Conservation (phyloP, 35 echinoderm and acorn worm genomes). For the Apostichopus californicus region DNA sequence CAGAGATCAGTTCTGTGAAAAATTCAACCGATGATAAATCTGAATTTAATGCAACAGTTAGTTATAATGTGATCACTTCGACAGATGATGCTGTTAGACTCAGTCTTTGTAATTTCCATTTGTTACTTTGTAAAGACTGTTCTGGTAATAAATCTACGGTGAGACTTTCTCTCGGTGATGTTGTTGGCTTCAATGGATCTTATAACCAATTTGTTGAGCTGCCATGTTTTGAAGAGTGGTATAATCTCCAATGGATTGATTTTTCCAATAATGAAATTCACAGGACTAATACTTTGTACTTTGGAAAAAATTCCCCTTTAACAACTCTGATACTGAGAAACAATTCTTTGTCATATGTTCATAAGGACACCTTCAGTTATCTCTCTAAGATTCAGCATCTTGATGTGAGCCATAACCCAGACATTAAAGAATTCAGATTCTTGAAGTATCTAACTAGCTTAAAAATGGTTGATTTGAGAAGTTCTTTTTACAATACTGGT, state of each 20-base stretch:
- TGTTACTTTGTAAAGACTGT: background rate
- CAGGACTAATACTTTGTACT: background rate
- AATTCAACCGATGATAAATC: background rate
- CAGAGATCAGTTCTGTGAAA: too few relatives aligned
- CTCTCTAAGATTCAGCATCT: background rate
- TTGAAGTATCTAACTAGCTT: background rate
- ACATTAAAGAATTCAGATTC: background rate
- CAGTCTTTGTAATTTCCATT: background rate
- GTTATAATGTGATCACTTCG: background rate
- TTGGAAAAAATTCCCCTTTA: background rate
- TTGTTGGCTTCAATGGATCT: background rate
- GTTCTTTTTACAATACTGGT: background rate
- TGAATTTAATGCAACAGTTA: background rate
- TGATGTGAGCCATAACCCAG: background rate
- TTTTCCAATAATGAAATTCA: background rate
- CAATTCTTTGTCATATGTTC: background rate
- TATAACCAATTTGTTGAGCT: background rate
- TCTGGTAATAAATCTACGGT: background rate
- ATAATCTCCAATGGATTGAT: background rate
- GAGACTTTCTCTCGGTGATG: background rate
- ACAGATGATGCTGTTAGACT: background rate
- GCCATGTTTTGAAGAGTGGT: background rate
- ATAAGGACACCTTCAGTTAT: background rate
- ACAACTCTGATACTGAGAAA: background rate
- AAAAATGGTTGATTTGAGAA: conserved; percentile 5